Conservation (phyloP, 2,113 vertebrate species). For the Trematocara zebra region DNA sequence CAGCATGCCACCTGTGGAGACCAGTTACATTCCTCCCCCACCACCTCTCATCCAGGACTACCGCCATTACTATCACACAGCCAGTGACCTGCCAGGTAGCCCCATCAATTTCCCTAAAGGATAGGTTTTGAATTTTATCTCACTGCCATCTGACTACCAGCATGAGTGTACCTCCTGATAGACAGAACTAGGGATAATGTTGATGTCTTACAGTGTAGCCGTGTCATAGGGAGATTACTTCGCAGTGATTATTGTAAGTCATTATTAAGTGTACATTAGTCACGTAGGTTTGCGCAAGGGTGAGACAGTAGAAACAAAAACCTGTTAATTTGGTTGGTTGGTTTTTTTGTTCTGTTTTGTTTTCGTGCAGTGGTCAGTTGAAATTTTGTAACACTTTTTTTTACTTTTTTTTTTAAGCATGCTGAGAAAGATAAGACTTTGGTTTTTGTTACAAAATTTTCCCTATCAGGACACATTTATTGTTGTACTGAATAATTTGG, state of each 20-base stretch:
- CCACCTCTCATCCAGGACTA: slow-evolving; percentile 95
- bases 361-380: not conserved
- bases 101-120: not conserved
- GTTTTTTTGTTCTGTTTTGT: not conserved
- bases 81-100: slow-evolving; percentile 90
- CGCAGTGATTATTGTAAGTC: not conserved
- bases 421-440: not conserved
- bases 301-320: not conserved
- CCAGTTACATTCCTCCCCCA: slow-evolving; percentile 90
- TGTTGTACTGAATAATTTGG: not conserved
- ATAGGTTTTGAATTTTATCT: not conserved
- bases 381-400: not conserved
- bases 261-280: not conserved
- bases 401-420: too few relatives aligned
- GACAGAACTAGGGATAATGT: not conserved
- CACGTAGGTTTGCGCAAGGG: not conserved
- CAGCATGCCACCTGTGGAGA: slow-evolving; percentile 91
- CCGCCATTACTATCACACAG: slow-evolving; percentile 91
- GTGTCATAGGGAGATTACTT: not conserved
- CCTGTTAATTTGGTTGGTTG: not conserved
- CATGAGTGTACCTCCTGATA: not conserved
- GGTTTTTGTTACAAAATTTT: not conserved
- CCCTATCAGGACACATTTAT: not conserved
- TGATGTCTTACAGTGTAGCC: not conserved
- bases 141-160: not conserved